Evolutionary conservation across 2,888 invertebrate species (phyloP).

Genomic region (Napeogenes sylphis): DNA sequence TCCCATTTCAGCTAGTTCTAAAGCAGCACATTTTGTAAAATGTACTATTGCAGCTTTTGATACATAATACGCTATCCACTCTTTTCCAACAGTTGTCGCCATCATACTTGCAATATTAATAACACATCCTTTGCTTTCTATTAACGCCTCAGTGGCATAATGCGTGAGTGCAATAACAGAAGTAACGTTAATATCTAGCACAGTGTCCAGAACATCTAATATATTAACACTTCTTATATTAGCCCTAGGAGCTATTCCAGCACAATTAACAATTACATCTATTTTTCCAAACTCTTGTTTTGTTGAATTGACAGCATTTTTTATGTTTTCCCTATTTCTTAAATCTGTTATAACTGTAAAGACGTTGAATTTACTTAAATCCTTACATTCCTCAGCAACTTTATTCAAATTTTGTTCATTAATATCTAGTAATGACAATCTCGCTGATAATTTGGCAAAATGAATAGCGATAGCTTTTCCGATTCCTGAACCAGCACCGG

Average conservation of each 20-base stretch:
- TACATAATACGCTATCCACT: neutral
- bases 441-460: neutral
- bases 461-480: neutral
- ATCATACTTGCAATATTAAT: constrained; percentile 2
- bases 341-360: constrained; percentile 39
- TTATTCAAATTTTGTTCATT: constrained; percentile 38
- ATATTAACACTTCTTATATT: neutral
- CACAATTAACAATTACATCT: constrained; percentile 45
- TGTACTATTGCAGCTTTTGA: neutral
- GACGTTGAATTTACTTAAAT: constrained; percentile 39
- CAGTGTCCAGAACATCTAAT: neutral
- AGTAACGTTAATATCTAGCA: neutral
- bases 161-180: constrained; percentile 1
- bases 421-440: constrained; percentile 30
- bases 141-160: neutral
- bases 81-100: neutral
- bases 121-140: constrained; percentile 4
- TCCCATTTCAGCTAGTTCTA: neutral
- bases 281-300: constrained; percentile 40
- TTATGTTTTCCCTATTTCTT: constrained; percentile 37
- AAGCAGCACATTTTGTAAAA: constrained; percentile 5
- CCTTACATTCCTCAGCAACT: constrained; percentile 38
- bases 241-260: constrained; percentile 31
- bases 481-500: neutral
- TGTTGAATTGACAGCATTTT: constrained; percentile 37